A percentile compares a stretch with the other conserved stretches of the same genome.
These are phyloP conservation scores for Trissoscelio sp. DNA, from an alignment of 2,888 invertebrate species.

Conservation along the genomic window DNA sequence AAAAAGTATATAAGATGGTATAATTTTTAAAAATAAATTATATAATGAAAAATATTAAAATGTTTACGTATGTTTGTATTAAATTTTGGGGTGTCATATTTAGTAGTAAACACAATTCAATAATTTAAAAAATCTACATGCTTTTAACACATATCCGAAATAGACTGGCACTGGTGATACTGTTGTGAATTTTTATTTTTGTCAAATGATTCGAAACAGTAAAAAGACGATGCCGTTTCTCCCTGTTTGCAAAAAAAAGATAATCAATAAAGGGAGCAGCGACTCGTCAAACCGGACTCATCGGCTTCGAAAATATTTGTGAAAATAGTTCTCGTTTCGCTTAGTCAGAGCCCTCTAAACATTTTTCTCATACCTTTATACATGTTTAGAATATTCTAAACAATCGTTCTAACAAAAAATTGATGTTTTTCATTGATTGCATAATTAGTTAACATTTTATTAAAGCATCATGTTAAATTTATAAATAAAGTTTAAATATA, in stretches of 20 bases:
- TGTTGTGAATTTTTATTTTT: constrained; percentile 49
- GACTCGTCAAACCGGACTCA: constrained; percentile 79
- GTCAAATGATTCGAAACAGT: constrained; percentile 52
- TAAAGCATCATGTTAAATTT: no score
- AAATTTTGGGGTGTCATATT: no score
- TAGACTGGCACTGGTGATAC: constrained; percentile 5
- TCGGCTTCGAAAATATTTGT: constrained; percentile 74
- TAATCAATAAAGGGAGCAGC: constrained; percentile 74
- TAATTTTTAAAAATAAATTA: no score
- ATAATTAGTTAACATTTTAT: no score
- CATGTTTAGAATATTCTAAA: constrained; percentile 1
- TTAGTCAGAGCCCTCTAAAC: constrained; percentile 33
- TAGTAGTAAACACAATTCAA: no score
- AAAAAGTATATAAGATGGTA: no score
- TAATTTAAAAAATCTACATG: no score
- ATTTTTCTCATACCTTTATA: constrained; percentile 27
- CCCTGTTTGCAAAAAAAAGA: constrained; percentile 60
- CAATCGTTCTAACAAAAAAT: no score
- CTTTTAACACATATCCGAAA: constrained; percentile 10
- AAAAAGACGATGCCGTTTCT: constrained; percentile 41
- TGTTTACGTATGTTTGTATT: no score
- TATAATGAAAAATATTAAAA: no score
- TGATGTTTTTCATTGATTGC: no score
- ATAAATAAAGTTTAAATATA: no score
- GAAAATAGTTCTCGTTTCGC: constrained; percentile 60